These are phyloP conservation scores for Myanophis thanlyinensis DNA, from an alignment of 2,113 vertebrate species.

Conservation along the genomic window DNA sequence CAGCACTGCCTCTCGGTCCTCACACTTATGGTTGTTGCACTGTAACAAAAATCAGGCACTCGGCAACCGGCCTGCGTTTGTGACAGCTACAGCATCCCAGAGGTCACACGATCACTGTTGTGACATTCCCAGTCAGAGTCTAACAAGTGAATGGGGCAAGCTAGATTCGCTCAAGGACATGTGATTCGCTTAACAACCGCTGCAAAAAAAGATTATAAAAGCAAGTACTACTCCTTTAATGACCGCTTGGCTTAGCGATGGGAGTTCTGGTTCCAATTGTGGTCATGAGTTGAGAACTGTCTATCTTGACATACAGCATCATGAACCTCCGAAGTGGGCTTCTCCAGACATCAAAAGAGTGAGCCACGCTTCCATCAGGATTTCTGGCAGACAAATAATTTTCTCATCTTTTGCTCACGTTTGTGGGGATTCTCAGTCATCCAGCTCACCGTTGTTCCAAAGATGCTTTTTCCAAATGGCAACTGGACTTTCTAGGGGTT, in stretches of 20 bases:
- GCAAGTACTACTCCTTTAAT: neutral
- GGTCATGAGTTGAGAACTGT: neutral
- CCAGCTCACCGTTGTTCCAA: too few species aligned
- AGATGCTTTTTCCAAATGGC: too few species aligned
- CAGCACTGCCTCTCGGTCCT: neutral
- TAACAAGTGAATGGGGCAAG: too few species aligned
- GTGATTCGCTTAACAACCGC: neutral
- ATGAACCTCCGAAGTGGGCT: neutral
- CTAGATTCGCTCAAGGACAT: too few species aligned
- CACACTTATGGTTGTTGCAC: too few species aligned
- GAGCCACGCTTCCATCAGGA: neutral
- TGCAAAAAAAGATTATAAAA: neutral
- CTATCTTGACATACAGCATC: neutral
- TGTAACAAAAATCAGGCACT: too few species aligned
- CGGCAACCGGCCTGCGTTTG: too few species aligned
- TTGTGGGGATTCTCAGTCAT: too few species aligned
- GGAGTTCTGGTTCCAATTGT: neutral
- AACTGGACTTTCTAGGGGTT: too few species aligned
- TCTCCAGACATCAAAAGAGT: neutral
- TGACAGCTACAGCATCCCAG: too few species aligned
- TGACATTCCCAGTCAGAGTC: too few species aligned
- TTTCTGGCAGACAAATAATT: neutral
- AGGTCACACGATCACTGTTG: too few species aligned
- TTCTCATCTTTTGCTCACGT: neutral
- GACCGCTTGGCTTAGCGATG: neutral